Conservation (phyloP, 2,113 vertebrate species). For the Lontra canadensis region DNA sequence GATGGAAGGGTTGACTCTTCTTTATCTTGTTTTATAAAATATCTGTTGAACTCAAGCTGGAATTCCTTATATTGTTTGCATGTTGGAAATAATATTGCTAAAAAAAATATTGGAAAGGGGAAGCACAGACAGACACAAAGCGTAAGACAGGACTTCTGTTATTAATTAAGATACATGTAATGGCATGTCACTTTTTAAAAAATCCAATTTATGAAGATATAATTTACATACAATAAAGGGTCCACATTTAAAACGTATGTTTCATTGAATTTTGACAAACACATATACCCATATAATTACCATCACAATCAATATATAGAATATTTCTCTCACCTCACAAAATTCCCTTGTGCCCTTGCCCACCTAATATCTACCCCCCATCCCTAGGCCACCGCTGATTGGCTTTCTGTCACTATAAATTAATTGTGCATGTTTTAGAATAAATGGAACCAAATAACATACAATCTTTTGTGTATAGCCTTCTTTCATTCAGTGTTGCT, state of each 20-base stretch:
- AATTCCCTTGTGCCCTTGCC: neutral
- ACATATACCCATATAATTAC: neutral
- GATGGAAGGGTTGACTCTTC: neutral
- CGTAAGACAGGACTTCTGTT: neutral
- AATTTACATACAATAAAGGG: neutral
- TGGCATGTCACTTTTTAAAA: neutral
- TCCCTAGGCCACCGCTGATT: neutral
- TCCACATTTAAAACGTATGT: neutral
- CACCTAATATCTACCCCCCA: neutral
- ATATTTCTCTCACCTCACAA: neutral
- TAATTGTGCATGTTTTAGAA: neutral
- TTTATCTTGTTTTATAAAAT: neutral
- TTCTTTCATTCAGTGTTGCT: neutral
- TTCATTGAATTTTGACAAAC: conserved; percentile 38
- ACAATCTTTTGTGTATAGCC: neutral
- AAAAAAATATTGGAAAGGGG: neutral
- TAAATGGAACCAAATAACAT: neutral
- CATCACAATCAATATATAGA: neutral
- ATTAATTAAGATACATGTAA: neutral
- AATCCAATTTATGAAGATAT: neutral
- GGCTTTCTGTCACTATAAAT: neutral
- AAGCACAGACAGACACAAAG: neutral
- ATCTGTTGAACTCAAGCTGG: neutral
- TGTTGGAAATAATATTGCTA: neutral
- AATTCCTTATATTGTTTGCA: neutral